These are phyloP conservation scores for Furcifer pardalis DNA, from an alignment of 2,797 vertebrate genomes.

Conservation along the genomic window DNA sequence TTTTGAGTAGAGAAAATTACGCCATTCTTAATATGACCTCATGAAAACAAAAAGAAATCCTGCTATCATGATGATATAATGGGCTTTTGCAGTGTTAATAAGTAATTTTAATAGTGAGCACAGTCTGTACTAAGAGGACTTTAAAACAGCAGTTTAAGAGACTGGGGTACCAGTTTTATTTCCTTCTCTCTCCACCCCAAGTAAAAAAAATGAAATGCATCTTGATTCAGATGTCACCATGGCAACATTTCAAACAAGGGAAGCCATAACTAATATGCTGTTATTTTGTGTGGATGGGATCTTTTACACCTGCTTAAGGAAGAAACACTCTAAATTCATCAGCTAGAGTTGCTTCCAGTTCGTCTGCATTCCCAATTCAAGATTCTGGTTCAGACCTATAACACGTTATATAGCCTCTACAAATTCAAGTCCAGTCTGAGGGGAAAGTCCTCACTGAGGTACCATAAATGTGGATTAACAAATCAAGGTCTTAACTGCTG, in stretches of 20 bases:
- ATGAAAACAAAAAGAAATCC: conserved; percentile 7
- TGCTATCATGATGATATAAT: background rate
- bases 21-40: conserved; percentile 19
- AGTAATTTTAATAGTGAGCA: background rate
- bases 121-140: background rate
- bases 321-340: background rate
- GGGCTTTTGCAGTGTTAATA: conserved; percentile 29
- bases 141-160: background rate
- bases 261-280: background rate
- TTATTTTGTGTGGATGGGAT: background rate
- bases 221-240: background rate
- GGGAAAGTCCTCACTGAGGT: background rate
- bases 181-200: background rate
- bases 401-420: background rate
- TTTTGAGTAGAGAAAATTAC: background rate
- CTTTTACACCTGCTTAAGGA: background rate
- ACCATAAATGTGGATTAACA: background rate
- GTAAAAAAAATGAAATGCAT: background rate
- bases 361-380: background rate
- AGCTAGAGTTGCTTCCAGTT: background rate
- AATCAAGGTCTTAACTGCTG: background rate
- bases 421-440: background rate
- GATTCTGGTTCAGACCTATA: background rate
- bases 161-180: background rate
- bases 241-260: conserved; percentile 13